Evolutionary conservation across 92 coral and sea anemone species (phyloP).

Genomic region (Porites cylindrica): DNA sequence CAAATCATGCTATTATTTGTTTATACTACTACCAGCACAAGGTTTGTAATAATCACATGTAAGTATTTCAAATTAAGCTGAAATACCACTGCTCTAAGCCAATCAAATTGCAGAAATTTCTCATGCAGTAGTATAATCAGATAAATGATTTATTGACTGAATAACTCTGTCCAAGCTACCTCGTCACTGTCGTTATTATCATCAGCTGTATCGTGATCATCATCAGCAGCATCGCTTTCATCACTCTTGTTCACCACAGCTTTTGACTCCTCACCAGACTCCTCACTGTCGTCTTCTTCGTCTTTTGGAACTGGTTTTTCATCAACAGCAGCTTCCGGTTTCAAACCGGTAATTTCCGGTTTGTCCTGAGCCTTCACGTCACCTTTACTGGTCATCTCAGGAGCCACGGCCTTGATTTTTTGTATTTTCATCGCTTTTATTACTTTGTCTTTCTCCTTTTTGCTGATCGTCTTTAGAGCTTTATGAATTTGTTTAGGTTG

Average conservation of each 20-base stretch:
- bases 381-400: neutral
- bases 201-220: conserved; percentile 3
- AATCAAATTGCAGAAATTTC: no score
- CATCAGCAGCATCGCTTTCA: conserved; percentile 8
- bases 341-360: neutral
- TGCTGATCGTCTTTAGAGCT: conserved; percentile 11
- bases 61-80: no score
- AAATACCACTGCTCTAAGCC: no score
- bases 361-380: conserved; percentile 8
- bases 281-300: conserved; percentile 16
- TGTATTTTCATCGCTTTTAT: conserved; percentile 31
- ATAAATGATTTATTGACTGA: neutral
- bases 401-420: neutral
- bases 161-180: neutral
- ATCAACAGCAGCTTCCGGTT: conserved; percentile 9
- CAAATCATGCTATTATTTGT: no score
- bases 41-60: no score
- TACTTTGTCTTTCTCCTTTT: conserved; percentile 29
- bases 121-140: no score
- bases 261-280: conserved; percentile 3
- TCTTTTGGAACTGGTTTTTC: conserved; percentile 28
- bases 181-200: conserved; percentile 9
- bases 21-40: no score
- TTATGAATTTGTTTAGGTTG: neutral
- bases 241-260: conserved; percentile 7